phyloP scores from a whole-genome alignment of 2,888 invertebrate species.

The Tupiocoris notatus region DNA sequence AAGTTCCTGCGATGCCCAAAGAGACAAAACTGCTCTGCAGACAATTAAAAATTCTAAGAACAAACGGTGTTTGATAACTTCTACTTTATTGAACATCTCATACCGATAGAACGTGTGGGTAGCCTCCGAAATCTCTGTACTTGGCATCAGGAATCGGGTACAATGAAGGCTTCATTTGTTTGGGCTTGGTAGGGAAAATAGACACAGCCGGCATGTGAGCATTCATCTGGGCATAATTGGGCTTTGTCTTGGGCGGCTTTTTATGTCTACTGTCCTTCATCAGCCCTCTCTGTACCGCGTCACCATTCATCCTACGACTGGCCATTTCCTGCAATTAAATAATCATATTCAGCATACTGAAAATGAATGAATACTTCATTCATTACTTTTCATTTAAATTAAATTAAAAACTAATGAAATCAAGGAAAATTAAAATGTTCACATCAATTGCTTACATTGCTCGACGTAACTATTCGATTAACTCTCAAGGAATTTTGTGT shows the following conservation, averaged over 20 bases:
- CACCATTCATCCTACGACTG: not conserved
- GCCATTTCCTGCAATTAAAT: not conserved
- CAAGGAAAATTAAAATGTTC: too few relatives aligned
- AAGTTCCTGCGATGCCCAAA: too few relatives aligned
- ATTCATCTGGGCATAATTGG: not conserved
- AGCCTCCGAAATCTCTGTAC: conserved; percentile 79
- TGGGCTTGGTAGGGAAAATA: conserved; percentile 10
- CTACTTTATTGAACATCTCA: not conserved
- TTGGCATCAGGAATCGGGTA: conserved; percentile 58
- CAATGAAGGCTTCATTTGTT: not conserved
- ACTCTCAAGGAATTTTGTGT: too few relatives aligned
- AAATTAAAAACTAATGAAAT: too few relatives aligned
- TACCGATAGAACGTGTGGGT: conserved; percentile 67
- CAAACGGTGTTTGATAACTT: too few relatives aligned
- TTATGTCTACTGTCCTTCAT: not conserved
- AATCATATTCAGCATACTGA: not conserved
- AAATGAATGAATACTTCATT: not conserved
- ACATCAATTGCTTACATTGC: too few relatives aligned
- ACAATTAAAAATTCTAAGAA: too few relatives aligned
- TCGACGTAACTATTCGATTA: too few relatives aligned
- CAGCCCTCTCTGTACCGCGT: not conserved
- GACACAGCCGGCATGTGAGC: conserved; percentile 3
- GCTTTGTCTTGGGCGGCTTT: not conserved
- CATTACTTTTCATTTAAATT: too few relatives aligned
- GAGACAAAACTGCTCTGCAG: too few relatives aligned